Evolutionary conservation across 1,140 invertebrate species (phyloP).

Genomic region (roundworm (Caenorhabditis elegans)): DNA sequence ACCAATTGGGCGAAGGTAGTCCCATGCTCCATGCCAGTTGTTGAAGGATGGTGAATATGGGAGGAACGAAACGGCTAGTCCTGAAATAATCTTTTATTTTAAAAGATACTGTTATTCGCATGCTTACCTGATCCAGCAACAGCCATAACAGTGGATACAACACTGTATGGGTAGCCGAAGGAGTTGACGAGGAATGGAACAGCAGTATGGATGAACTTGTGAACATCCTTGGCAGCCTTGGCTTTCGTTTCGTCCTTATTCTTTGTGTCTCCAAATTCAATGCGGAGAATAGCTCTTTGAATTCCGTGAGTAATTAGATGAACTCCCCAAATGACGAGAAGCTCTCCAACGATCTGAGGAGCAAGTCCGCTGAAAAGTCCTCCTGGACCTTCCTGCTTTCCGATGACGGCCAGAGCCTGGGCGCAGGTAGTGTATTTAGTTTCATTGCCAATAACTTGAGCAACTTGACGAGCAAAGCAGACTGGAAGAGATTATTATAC

Average conservation of each 20-base stretch:
- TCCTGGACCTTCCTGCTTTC: slow-evolving; percentile 56
- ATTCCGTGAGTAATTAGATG: slow-evolving; percentile 42
- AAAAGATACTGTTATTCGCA: slow-evolving; percentile 23
- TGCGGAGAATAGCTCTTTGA: slow-evolving; percentile 48
- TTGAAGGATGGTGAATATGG: slow-evolving; percentile 61
- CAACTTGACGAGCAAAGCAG: slow-evolving; percentile 61
- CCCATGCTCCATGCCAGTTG: slow-evolving; percentile 58
- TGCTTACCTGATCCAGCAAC: slow-evolving; percentile 55
- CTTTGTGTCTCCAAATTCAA: slow-evolving; percentile 52
- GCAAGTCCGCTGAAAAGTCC: slow-evolving; percentile 58
- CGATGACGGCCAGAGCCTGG: slow-evolving; percentile 49
- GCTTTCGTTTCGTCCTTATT: slow-evolving; percentile 36
- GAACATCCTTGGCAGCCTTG: slow-evolving; percentile 38
- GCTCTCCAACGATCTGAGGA: slow-evolving; percentile 54
- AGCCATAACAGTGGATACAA: slow-evolving; percentile 62
- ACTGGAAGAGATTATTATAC: slow-evolving; percentile 45
- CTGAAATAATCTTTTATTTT: slow-evolving; percentile 39
- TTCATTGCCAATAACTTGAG: slow-evolving; percentile 61
- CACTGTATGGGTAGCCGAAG: slow-evolving; percentile 59
- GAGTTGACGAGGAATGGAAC: slow-evolving; percentile 56
- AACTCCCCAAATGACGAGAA: slow-evolving; percentile 55
- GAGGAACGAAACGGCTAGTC: slow-evolving; percentile 60
- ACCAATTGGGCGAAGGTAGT: slow-evolving; percentile 59
- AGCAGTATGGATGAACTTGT: slow-evolving; percentile 36
- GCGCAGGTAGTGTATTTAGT: slow-evolving; percentile 53